These are phyloP conservation scores for Mycalesis mineus DNA, from an alignment of 2,888 invertebrate species.

Conservation along the genomic window DNA sequence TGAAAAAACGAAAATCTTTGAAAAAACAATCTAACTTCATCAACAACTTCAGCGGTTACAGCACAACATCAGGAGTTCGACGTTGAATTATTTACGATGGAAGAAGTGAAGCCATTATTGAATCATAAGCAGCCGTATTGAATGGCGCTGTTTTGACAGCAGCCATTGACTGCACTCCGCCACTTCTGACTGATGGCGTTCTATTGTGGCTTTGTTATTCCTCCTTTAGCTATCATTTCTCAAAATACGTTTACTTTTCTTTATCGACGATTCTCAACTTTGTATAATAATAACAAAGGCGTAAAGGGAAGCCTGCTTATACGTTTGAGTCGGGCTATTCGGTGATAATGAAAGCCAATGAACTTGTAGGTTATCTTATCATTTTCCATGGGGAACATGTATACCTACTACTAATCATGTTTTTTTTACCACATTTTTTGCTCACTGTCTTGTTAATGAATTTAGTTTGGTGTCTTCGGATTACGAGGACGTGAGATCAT, in stretches of 20 bases:
- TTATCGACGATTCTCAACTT: not conserved
- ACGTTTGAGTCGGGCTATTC: no score
- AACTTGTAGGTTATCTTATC: no score
- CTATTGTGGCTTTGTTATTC: slow-evolving; percentile 58
- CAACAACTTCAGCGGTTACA: not conserved
- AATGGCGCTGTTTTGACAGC: slow-evolving; percentile 68
- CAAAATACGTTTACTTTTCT: slow-evolving; percentile 6
- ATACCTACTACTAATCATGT: no score
- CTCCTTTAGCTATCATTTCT: slow-evolving; percentile 24
- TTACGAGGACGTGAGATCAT: no score
- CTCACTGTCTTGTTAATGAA: no score
- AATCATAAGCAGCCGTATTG: slow-evolving; percentile 67
- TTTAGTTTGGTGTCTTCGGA: no score
- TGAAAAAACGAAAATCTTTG: no score
- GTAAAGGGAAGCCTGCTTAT: no score
- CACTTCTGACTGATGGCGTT: slow-evolving; percentile 67
- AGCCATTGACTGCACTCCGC: slow-evolving; percentile 71
- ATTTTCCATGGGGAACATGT: no score
- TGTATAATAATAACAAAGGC: not conserved
- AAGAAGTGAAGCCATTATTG: slow-evolving; percentile 45
- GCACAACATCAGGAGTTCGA: slow-evolving; percentile 24
- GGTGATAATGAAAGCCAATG: no score
- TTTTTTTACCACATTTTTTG: no score
- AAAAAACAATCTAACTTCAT: no score
- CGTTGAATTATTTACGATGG: slow-evolving; percentile 31